These are phyloP conservation scores for Larimichthys crocea DNA, from an alignment of 2,113 vertebrate species.

Conservation along the genomic window DNA sequence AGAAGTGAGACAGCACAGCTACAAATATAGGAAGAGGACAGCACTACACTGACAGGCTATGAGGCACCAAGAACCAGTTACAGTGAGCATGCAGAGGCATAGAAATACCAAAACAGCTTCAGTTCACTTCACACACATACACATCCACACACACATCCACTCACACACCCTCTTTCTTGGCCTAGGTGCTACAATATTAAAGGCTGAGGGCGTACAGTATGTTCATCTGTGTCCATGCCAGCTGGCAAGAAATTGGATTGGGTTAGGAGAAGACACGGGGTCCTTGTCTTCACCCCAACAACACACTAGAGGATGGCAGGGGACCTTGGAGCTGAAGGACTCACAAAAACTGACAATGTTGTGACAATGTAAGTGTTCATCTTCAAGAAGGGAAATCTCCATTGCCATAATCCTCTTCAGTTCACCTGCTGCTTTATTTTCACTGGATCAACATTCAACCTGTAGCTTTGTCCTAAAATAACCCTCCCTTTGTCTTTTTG, in stretches of 20 bases:
- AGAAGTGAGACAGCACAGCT: not conserved
- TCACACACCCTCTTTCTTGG: slow-evolving; percentile 17
- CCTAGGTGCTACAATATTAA: slow-evolving; percentile 26
- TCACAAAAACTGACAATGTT: not conserved
- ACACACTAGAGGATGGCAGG: not conserved
- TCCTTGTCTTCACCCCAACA: not conserved
- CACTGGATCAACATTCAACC: not conserved
- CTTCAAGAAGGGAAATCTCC: not conserved
- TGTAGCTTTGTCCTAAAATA: not conserved
- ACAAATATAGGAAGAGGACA: slow-evolving; percentile 30
- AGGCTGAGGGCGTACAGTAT: slow-evolving; percentile 21
- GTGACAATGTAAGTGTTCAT: not conserved
- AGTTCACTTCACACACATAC: slow-evolving; percentile 14
- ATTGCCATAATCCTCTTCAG: not conserved
- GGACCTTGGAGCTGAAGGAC: not conserved
- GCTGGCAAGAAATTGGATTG: not conserved
- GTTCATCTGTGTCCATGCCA: slow-evolving; percentile 20
- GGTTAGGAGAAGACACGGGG: not conserved
- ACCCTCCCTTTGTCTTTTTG: not conserved
- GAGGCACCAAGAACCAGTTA: slow-evolving; percentile 34
- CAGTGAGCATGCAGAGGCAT: slow-evolving; percentile 57
- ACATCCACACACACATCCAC: not conserved
- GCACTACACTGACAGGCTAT: slow-evolving; percentile 35
- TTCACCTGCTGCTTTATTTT: not conserved
- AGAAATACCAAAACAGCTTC: slow-evolving; percentile 32